phyloP scores from a whole-genome alignment of 2,797 vertebrate species.

The Coregonus suidteri region DNA sequence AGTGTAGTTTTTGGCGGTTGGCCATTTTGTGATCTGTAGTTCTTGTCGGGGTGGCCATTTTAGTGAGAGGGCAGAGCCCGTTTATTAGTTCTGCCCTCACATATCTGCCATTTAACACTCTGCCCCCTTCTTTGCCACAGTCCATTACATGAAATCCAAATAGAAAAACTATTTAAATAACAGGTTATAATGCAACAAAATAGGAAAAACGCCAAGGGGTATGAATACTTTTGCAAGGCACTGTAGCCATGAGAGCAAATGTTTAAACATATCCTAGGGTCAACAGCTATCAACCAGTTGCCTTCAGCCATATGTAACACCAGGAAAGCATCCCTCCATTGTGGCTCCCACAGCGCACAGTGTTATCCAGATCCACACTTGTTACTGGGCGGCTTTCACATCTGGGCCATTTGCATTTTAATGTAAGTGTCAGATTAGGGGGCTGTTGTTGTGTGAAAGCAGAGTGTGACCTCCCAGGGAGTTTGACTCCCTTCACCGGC shows the following conservation, averaged over 20 bases:
- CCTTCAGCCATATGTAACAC: constrained; percentile 45
- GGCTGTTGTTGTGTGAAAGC: constrained; percentile 64
- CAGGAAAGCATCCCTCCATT: constrained; percentile 23
- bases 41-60: too few relatives aligned
- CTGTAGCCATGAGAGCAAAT: constrained; percentile 41
- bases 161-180: too few relatives aligned
- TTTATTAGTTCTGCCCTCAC: too few relatives aligned
- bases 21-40: too few relatives aligned
- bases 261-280: constrained; percentile 62
- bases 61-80: too few relatives aligned
- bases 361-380: constrained; percentile 70
- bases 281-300: constrained; percentile 61
- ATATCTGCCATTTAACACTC: too few relatives aligned
- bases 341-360: constrained; percentile 44
- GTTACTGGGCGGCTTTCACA: constrained; percentile 65
- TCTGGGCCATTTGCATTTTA: constrained; percentile 76
- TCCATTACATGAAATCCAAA: too few relatives aligned
- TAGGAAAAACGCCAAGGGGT: too few relatives aligned
- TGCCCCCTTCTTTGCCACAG: too few relatives aligned
- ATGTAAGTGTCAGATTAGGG: constrained; percentile 72
- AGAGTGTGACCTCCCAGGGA: constrained; percentile 65
- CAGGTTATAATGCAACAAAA: too few relatives aligned
- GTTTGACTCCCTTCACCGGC: constrained; percentile 56
- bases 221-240: too few relatives aligned
- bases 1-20: too few relatives aligned